Conservation (phyloP, 2,113 vertebrate genomes). For the Ascaphus truei region DNA sequence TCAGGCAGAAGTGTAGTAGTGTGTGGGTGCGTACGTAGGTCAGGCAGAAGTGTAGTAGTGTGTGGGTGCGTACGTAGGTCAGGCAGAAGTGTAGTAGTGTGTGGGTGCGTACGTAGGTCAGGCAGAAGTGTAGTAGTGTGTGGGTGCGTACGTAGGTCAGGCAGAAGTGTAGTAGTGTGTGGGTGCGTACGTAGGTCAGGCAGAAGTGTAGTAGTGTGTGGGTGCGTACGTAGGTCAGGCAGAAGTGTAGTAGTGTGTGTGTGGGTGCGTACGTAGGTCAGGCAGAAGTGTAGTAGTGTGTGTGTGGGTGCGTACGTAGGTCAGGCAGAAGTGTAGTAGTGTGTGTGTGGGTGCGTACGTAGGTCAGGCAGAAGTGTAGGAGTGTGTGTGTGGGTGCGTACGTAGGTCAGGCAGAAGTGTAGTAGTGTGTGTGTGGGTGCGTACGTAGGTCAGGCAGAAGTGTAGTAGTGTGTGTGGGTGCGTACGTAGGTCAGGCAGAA, state of each 20-base stretch:
- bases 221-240: slow-evolving; percentile 4
- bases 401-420: no score
- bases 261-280: no score
- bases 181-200: accelerated
- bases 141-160: no score
- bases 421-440: background rate
- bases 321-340: background rate
- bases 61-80: background rate
- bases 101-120: no score
- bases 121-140: no score
- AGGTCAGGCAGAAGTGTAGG: slow-evolving; percentile 3
- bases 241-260: background rate
- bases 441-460: accelerated
- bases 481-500: slow-evolving; percentile 2
- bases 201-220: background rate
- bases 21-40: accelerated
- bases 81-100: background rate
- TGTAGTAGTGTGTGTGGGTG: background rate
- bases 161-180: background rate
- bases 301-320: accelerated
- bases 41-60: background rate
- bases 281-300: background rate
- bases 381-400: background rate
- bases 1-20: background rate
- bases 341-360: background rate